A percentile compares a stretch with the other conserved stretches of the same genome.
phyloP scores from a whole-genome alignment of 2,797 vertebrate genomes.

The Pristis pectinata region DNA sequence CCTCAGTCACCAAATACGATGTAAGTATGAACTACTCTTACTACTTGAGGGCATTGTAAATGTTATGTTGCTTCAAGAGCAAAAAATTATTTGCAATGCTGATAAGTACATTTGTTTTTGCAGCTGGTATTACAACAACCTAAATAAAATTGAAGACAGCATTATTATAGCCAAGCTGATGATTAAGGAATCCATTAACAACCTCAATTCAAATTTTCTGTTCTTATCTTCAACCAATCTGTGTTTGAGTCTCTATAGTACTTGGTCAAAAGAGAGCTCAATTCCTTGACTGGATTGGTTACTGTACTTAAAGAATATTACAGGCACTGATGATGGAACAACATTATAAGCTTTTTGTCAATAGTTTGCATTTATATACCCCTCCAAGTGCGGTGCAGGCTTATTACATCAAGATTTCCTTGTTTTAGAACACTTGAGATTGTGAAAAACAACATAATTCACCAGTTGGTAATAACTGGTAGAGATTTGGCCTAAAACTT shows the following conservation, averaged over 20 bases:
- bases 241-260: not conserved
- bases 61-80: not conserved
- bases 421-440: not conserved
- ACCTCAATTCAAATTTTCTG: not conserved
- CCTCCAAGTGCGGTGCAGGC: too few species aligned
- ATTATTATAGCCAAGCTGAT: not conserved
- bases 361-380: not conserved
- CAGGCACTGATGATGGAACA: not conserved
- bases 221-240: not conserved
- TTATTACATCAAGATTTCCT: not conserved
- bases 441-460: not conserved
- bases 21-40: not conserved
- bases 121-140: not conserved
- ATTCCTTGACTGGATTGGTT: not conserved
- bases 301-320: not conserved
- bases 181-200: not conserved
- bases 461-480: not conserved
- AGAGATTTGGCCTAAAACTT: not conserved
- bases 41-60: too few species aligned
- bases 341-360: not conserved
- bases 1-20: not conserved
- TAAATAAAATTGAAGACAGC: not conserved
- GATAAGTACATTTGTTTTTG: not conserved
- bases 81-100: not conserved
- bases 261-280: not conserved